Evolutionary conservation across 2,888 invertebrate genomes (phyloP), one percentile per base, ranked within the genome.

Genomic region (Chelonus formosanus): DNA sequence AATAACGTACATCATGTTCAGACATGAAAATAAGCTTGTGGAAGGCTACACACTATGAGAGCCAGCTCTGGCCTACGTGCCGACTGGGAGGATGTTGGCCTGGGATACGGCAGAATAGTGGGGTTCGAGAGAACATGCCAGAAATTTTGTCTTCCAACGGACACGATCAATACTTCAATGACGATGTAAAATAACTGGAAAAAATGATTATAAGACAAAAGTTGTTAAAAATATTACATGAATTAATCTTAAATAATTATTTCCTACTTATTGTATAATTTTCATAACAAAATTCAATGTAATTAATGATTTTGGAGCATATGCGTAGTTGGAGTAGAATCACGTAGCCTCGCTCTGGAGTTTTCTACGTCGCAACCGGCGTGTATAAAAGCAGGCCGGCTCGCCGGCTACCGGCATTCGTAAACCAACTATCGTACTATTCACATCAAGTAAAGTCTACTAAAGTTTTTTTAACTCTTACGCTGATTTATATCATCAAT

Each of bases 151-250:
- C 57, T 65, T 47, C 31, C 57, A 50, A 58, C 67, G 48, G 50
- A 35, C 31, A 56, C 78, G 82, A 82, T 82, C 83, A 81, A 83
- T 83, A 82, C 77, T 74, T 36, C 61, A 36, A 57, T 63, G 60
- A 60, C 66, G 40, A 63, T 59, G 50, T 63, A 67, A 67, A 67
- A 52, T 48, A 48, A 43, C 50, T 55, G 43, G n/a, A 40, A 70
- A 62, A 68, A 63, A 58, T 5, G 43, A 8, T 45, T 34, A 32
- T 20, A 4, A 34, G 35, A 3, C 8, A n/a, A 20, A 50, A 44
- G 55, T 55, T 54, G 55, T 10, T 47, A 10, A 40, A 67, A 20
- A 34, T 6, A 47, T 5, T 0, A 3, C 8, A 8, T 45, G n/a
- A 8, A 35, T 44, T 6, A n/a, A 32, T 7, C 50, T 53, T 10